Evolutionary conservation across 2,888 invertebrate species (phyloP), one percentile per base, ranked within the genome.

Genomic region (Leptinotarsa haldemani): DNA sequence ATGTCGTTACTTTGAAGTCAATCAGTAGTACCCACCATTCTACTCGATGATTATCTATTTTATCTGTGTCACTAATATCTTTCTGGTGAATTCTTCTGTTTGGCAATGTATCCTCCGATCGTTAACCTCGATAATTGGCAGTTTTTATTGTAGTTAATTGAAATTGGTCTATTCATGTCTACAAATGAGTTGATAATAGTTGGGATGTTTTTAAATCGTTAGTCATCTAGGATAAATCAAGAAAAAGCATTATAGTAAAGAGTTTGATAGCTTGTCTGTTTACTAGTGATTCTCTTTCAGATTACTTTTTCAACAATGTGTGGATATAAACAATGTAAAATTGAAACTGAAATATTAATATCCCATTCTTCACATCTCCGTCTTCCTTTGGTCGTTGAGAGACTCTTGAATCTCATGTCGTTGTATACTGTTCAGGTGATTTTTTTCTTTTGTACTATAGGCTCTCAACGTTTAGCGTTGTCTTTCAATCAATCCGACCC

Each of bases 101-200:
- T 25, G 25, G 50, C 16, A 65, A 18, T 66, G 22, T 53, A 50
- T 16, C n/a, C 2, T n/a, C 47, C 50, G 52, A 66, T 52, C 67
- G 46, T 53, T 40, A 67, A 67, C 67, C 53, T 67, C 53, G 53
- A 25, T 40, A 50, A 22, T 46, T 46, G 40, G 4, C 53, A 13
- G 30, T 53, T 52, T 18, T 40, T 20, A 53, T 53, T n/a, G 30
- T 20, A 67, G 67, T 53, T 67, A 16, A 50, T 52, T 46, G 25
- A 67, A 67, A 53, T 67, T 20, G 67, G 53, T 52, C 40, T 15
- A 20, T 67, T 67, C 53, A 30, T 53, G 53, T 53, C 22, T 13
- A 67, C 53, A 67, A 67, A 67, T 53, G 30, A 67, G 53, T 56
- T 56, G 22, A 67, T 66, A 30, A 22, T 66, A 46, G 52, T 48